A percentile compares a stretch with the other conserved stretches of the same genome.
phyloP scores from a whole-genome alignment of 2,888 invertebrate genomes.

The Cecidostiba fungosa region DNA sequence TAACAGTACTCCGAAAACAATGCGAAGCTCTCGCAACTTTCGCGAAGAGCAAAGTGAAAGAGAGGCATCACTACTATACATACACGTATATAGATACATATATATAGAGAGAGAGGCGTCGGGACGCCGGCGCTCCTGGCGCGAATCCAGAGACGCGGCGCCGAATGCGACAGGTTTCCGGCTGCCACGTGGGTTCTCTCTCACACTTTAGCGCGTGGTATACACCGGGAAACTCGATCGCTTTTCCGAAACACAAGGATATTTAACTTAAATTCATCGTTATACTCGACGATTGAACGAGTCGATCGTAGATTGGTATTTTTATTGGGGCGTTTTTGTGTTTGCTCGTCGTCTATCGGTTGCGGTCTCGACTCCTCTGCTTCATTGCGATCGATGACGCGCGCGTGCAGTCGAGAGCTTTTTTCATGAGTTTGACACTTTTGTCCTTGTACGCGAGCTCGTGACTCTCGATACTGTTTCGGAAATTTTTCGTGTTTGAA shows the following conservation, averaged over 20 bases:
- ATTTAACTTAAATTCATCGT: background rate
- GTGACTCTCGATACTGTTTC: background rate
- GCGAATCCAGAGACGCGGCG: constrained; percentile 21
- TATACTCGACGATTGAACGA: background rate
- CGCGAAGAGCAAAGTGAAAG: background rate
- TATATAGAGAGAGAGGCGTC: background rate
- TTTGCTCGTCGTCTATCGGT: background rate
- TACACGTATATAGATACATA: constrained; percentile 20
- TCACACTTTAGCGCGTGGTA: background rate
- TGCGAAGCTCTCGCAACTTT: too few relatives aligned
- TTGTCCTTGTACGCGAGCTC: constrained; percentile 51
- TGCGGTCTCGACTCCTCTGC: background rate
- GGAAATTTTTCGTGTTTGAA: background rate
- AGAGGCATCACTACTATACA: background rate
- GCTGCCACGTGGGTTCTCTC: constrained; percentile 57
- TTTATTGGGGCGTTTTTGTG: constrained; percentile 41
- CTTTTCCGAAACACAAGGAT: background rate
- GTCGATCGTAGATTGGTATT: constrained; percentile 35
- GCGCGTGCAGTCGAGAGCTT: constrained; percentile 31
- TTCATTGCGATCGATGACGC: constrained; percentile 53
- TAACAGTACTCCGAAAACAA: too few relatives aligned
- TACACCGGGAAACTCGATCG: background rate
- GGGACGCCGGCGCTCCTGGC: constrained; percentile 22
- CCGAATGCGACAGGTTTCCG: constrained; percentile 74
- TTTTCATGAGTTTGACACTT: constrained; percentile 57